phyloP scores from a whole-genome alignment of 2,888 invertebrate species.

The Melinopterus prodromus region DNA sequence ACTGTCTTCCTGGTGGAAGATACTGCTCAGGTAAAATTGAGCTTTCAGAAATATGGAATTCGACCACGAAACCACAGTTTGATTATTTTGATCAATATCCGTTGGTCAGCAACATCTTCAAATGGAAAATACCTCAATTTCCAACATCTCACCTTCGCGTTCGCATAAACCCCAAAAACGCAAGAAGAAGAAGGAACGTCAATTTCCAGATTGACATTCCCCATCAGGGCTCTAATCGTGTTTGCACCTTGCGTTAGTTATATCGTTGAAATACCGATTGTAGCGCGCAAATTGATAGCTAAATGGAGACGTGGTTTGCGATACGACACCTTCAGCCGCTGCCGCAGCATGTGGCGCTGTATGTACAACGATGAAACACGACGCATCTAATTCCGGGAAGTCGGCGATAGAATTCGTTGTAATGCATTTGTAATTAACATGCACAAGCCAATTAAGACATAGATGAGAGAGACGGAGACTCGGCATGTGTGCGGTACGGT shows the following conservation, averaged over 20 bases:
- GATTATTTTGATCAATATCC: too few species aligned
- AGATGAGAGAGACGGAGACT: neutral
- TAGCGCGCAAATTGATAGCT: neutral
- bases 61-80: too few species aligned
- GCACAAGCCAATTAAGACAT: neutral
- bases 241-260: neutral
- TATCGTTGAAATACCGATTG: neutral
- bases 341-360: neutral
- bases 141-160: too few species aligned
- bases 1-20: too few species aligned
- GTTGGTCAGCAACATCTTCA: too few species aligned
- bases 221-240: neutral
- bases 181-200: too few species aligned
- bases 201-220: neutral
- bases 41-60: too few species aligned
- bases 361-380: neutral
- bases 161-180: too few species aligned
- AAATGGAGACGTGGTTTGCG: neutral
- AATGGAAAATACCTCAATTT: too few species aligned
- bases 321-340: neutral
- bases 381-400: neutral
- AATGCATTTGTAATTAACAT: conserved; percentile 4
- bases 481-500: neutral
- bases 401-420: neutral
- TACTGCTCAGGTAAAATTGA: too few species aligned